Percentiles rank a stretch among this genome's conserved stretches.
phyloP scores from a whole-genome alignment of 2,113 vertebrate genomes.

The Struthio camelus region DNA sequence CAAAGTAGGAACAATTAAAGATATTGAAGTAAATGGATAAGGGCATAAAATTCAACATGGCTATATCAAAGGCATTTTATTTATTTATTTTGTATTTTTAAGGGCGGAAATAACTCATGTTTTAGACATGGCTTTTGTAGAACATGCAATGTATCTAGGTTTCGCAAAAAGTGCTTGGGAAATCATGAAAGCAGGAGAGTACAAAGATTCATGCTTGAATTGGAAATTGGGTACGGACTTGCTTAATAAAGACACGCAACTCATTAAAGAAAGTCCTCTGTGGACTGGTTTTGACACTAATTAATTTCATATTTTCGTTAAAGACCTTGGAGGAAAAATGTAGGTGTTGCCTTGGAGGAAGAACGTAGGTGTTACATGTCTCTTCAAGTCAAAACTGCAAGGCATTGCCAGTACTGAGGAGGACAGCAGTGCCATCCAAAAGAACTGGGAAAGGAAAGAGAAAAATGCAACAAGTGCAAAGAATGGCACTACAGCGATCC shows the following conservation, averaged over 20 bases:
- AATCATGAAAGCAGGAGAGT: neutral
- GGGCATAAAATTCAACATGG: neutral
- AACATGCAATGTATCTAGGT: neutral
- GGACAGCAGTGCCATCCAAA: neutral
- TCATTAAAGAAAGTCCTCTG: neutral
- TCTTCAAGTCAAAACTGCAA: neutral
- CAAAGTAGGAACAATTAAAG: neutral
- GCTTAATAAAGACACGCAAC: neutral
- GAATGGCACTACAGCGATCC: neutral
- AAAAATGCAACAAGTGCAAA: neutral
- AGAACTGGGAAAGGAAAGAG: neutral
- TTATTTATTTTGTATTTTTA: neutral
- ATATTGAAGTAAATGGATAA: neutral
- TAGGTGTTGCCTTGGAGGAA: too few relatives aligned
- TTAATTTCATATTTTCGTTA: neutral
- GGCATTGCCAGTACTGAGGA: neutral
- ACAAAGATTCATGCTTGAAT: neutral
- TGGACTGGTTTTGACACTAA: neutral
- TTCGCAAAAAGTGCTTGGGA: neutral
- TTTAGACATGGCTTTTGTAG: neutral
- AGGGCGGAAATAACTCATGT: neutral
- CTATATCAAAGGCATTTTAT: neutral
- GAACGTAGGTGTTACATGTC: neutral
- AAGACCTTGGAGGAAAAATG: slow-evolving; percentile 30
- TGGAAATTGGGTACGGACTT: neutral